Evolutionary conservation across 2,797 vertebrate genomes (phyloP).

Genomic region (Clarias pachynema): DNA sequence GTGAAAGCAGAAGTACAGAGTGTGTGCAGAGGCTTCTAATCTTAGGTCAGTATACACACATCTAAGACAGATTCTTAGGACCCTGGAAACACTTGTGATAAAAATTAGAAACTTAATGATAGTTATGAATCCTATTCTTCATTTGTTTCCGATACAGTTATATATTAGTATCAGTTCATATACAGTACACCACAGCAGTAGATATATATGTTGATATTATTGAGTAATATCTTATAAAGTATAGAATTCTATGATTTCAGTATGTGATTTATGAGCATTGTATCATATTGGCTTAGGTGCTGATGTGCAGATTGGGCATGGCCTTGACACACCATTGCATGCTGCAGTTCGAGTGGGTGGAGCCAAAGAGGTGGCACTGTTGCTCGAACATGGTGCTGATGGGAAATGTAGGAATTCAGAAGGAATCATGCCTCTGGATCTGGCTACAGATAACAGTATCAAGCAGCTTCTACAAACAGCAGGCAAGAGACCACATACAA

Average conservation of each 20-base stretch:
- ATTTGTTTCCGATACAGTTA: not conserved
- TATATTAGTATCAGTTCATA: not conserved
- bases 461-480: constrained; percentile 74
- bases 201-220: not conserved
- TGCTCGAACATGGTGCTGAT: constrained; percentile 87
- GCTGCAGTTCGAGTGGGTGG: constrained; percentile 76
- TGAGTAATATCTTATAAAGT: not conserved
- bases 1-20: constrained; percentile 71
- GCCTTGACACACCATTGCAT: constrained; percentile 83
- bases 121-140: not conserved
- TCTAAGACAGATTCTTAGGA: too few relatives aligned
- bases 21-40: constrained; percentile 84
- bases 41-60: constrained; percentile 76
- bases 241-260: not conserved
- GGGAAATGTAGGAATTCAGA: constrained; percentile 78
- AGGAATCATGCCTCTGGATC: constrained; percentile 81
- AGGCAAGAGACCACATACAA: constrained; percentile 69
- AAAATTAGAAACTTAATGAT: not conserved
- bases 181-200: not conserved
- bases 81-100: too few relatives aligned
- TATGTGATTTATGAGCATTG: not conserved
- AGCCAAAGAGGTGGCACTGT: constrained; percentile 72
- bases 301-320: constrained; percentile 75
- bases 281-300: constrained; percentile 74
- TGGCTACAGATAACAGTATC: constrained; percentile 76